Evolutionary conservation across 2,113 vertebrate species (phyloP).

Genomic region (Passerina amoena): DNA sequence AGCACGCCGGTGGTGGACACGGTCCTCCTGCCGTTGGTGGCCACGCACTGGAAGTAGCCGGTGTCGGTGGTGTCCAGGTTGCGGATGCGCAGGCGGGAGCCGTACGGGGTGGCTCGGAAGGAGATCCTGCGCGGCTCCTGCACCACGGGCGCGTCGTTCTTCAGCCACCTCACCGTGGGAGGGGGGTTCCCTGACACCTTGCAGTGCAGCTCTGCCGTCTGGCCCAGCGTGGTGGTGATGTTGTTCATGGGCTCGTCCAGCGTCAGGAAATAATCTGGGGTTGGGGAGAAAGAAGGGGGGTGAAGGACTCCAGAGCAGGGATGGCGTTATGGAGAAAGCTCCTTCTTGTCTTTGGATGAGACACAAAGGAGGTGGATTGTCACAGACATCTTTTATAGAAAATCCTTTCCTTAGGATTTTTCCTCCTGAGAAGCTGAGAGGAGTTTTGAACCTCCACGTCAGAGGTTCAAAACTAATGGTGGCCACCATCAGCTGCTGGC

Average conservation of each 20-base stretch:
- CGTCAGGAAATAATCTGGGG: slow-evolving; percentile 83
- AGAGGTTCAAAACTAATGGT: slow-evolving; percentile 8
- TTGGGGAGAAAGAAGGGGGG: not conserved
- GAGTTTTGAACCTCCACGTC: too few species aligned
- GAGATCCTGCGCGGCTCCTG: slow-evolving; percentile 93
- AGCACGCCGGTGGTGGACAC: slow-evolving; percentile 94
- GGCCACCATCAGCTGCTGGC: not conserved
- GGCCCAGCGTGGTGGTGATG: slow-evolving; percentile 94
- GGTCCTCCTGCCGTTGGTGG: slow-evolving; percentile 84
- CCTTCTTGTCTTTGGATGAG: not conserved
- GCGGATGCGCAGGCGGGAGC: slow-evolving; percentile 91
- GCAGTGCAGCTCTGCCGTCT: slow-evolving; percentile 91
- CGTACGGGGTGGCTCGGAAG: slow-evolving; percentile 84
- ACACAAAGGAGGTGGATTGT: not conserved
- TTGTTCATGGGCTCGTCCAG: slow-evolving; percentile 97
- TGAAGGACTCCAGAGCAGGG: not conserved
- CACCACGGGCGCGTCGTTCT: slow-evolving; percentile 95
- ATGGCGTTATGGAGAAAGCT: not conserved
- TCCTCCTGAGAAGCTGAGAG: too few species aligned
- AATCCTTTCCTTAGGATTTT: too few species aligned
- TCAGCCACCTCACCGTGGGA: slow-evolving; percentile 91
- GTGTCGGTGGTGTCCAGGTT: slow-evolving; percentile 98
- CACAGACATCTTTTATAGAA: too few species aligned
- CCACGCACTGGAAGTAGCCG: slow-evolving; percentile 97
- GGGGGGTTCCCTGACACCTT: slow-evolving; percentile 87